A percentile compares a stretch with the other conserved stretches of the same genome.
Conservation (phyloP, 1,140 invertebrate species). For the Vanessa atalanta region DNA sequence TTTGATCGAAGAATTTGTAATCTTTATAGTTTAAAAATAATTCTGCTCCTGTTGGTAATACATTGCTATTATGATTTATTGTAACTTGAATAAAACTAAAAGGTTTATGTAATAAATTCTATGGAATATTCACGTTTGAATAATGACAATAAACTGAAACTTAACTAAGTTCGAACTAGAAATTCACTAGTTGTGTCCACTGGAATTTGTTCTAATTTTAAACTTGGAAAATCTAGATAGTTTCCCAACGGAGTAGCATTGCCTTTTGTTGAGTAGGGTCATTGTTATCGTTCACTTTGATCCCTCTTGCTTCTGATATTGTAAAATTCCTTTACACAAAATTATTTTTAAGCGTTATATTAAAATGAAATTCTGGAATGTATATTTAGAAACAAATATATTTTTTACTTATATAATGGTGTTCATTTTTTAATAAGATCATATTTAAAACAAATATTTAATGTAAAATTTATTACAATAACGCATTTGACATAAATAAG, state of each 20-base stretch:
- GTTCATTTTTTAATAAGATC: too few relatives aligned
- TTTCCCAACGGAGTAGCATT: conserved; percentile 38
- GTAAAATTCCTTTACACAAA: conserved; percentile 20
- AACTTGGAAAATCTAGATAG: conserved; percentile 3
- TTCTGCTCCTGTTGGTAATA: too few relatives aligned
- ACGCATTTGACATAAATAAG: too few relatives aligned
- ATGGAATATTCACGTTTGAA: background rate
- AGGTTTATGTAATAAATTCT: too few relatives aligned
- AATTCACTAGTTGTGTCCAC: conserved; percentile 2
- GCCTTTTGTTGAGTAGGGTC: conserved; percentile 38
- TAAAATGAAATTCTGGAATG: background rate
- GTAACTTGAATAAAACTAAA: too few relatives aligned
- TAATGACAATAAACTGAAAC: background rate
- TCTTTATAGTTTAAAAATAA: too few relatives aligned
- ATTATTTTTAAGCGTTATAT: conserved; percentile 8
- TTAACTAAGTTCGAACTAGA: background rate
- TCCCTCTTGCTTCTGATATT: conserved; percentile 27
- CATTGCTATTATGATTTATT: too few relatives aligned
- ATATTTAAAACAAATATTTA: too few relatives aligned
- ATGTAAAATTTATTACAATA: too few relatives aligned
- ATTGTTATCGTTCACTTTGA: conserved; percentile 33
- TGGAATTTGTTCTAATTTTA: conserved; percentile 14
- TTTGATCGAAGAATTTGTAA: too few relatives aligned
- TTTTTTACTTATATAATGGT: too few relatives aligned
- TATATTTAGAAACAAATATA: background rate